Evolutionary conservation across 1,140 invertebrate genomes (phyloP).

Genomic region (Phymastichus coffea): DNA sequence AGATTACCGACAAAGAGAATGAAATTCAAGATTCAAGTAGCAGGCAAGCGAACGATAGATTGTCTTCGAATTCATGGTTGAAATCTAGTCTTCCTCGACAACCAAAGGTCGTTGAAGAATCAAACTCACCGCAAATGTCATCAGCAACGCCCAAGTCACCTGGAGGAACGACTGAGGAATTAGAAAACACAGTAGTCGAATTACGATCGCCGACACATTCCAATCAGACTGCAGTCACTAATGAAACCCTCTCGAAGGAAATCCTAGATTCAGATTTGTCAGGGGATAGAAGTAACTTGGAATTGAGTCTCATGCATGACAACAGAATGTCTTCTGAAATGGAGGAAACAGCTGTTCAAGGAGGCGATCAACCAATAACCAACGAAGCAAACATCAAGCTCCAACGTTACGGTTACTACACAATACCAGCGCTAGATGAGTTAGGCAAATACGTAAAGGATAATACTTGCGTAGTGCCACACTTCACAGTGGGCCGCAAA

Average conservation of each 20-base stretch:
- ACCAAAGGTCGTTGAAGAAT: conserved; percentile 21
- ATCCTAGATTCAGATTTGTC: not conserved
- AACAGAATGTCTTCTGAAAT: conserved; percentile 30
- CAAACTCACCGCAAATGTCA: conserved; percentile 10
- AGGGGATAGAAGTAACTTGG: not conserved
- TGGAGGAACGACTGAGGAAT: conserved; percentile 9
- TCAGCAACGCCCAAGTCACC: not conserved
- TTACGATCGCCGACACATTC: conserved; percentile 25
- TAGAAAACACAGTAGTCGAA: conserved; percentile 39
- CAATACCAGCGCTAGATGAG: conserved; percentile 68
- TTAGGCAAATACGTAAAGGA: conserved; percentile 59
- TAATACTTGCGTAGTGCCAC: conserved; percentile 82
- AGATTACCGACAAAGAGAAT: conserved; percentile 8
- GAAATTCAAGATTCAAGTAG: conserved; percentile 8
- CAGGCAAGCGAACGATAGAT: conserved; percentile 35
- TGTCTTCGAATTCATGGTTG: conserved; percentile 46
- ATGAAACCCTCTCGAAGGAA: not conserved
- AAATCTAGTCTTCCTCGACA: conserved; percentile 34
- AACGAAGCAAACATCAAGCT: conserved; percentile 61
- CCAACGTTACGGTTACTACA: conserved; percentile 76
- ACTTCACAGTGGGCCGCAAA: conserved; percentile 85
- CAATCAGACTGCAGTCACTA: not conserved
- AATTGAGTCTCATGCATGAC: not conserved
- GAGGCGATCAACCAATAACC: conserved; percentile 54
- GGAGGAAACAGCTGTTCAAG: conserved; percentile 37